These are phyloP conservation scores for Luscinia luscinia DNA, from an alignment of 2,797 vertebrate genomes.

Conservation along the genomic window DNA sequence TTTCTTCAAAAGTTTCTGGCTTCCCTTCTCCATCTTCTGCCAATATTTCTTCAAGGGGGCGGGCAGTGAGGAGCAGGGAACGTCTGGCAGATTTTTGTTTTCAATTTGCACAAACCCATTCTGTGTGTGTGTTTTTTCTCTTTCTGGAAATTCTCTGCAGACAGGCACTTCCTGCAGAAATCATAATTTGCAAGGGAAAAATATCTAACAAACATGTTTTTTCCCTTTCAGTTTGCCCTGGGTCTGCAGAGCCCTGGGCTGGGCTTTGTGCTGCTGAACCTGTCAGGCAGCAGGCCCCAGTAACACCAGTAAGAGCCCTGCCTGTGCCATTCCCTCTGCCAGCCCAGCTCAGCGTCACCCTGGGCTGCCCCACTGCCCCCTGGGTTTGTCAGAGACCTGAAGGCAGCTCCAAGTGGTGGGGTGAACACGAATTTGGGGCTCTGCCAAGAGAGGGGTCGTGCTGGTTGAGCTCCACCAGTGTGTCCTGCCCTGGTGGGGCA, in stretches of 20 bases:
- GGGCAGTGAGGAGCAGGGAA: constrained; percentile 51
- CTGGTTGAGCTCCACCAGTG: rapidly evolving
- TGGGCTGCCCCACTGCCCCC: rapidly evolving
- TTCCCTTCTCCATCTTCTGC: constrained; percentile 38
- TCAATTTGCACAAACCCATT: constrained; percentile 39
- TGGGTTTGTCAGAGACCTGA: rapidly evolving
- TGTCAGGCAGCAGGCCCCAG: background rate
- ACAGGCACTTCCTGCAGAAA: constrained; percentile 63
- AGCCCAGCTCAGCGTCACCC: background rate
- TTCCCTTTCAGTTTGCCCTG: rapidly evolving
- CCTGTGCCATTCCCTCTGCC: background rate
- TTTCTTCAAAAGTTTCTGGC: constrained; percentile 68
- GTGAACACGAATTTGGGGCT: background rate
- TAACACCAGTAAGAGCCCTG: background rate
- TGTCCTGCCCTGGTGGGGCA: background rate
- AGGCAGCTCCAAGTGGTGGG: background rate
- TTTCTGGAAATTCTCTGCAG: constrained; percentile 48
- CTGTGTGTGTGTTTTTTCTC: constrained; percentile 43
- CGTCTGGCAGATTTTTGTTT: constrained; percentile 70
- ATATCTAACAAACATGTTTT: background rate
- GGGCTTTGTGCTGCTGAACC: background rate
- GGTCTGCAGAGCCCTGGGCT: background rate
- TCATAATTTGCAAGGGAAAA: background rate
- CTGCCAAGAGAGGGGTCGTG: background rate
- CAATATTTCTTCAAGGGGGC: constrained; percentile 59